Evolutionary conservation across 2,888 invertebrate species (phyloP), one percentile per base, ranked within the genome.

Genomic region (Polylopha cassiicola): DNA sequence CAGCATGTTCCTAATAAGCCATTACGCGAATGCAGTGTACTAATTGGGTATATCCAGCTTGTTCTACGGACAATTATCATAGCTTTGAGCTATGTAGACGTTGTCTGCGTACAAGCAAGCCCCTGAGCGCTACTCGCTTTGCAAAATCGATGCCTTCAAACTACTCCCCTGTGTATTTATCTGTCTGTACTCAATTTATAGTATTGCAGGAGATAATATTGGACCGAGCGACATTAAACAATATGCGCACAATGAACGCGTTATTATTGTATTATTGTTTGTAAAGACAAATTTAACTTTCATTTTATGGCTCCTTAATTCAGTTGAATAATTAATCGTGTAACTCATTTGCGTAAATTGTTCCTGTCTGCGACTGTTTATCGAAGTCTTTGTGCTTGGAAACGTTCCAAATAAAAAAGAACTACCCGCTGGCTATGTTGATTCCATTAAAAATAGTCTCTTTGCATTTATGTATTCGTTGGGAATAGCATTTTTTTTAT

Each of bases 291-390:
- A 48, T 51, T 44, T 47, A 44, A 50, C 47, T 51, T 53, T 51
- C 47, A 60, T 61, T 62, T 55, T 41, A 57, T 50, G 53, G 51
- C 42, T 48, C 47, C 51, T 55, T 51, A 47, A 49, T 47, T 53
- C 44, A 43, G 32, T 28, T 46, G 47, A 52, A 59, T 58, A 59
- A 64, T 63, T 58, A 64, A 59, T 61, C 50, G 48, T 54, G 48
- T 51, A 56, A 53, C 55, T 57, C 59, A 60, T 61, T 65, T 58
- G 55, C 50, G 43, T 53, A 58, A 48, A 46, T 47, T 44, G 44
- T 38, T 47, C 47, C 47, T 49, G 43, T 41, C 51, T 51, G 52
- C 48, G 49, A 51, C 44, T 53, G 50, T 38, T 55, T 44, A 39
- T 53, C 24, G 48, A 43, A 32, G 31, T 47, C 37, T 53, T 51